phyloP scores from a whole-genome alignment of 2,888 invertebrate species.

The Macrosoma leucophasiata region DNA sequence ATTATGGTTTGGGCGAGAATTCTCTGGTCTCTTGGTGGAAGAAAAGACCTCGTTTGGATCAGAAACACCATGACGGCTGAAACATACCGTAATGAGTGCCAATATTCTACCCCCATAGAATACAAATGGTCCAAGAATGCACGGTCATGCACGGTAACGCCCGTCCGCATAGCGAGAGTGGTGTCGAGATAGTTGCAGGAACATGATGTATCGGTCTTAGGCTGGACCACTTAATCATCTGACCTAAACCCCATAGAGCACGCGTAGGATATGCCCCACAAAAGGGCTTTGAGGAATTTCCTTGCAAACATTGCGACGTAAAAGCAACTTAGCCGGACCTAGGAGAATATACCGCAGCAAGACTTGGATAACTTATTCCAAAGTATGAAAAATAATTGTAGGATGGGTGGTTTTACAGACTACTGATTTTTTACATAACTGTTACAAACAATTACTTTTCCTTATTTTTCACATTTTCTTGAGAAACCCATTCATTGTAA shows the following conservation, averaged over 20 bases:
- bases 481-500: background rate
- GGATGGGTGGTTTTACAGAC: too few species aligned
- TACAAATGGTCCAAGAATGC: slow-evolving; percentile 8
- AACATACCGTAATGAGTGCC: slow-evolving; percentile 11
- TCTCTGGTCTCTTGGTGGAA: slow-evolving; percentile 13
- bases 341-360: too few species aligned
- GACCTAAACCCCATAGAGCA: slow-evolving; percentile 1
- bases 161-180: slow-evolving; percentile 1
- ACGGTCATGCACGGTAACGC: slow-evolving; percentile 7
- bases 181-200: slow-evolving; percentile 3
- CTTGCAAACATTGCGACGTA: slow-evolving; percentile 7
- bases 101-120: slow-evolving; percentile 7
- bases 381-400: too few species aligned
- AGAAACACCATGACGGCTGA: slow-evolving; percentile 12
- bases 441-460: too few species aligned
- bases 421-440: too few species aligned
- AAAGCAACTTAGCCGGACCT: slow-evolving; percentile 7
- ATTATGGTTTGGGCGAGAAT: slow-evolving; percentile 20
- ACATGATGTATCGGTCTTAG: slow-evolving; percentile 3
- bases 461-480: too few species aligned
- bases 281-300: slow-evolving; percentile 7
- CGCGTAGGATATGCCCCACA: slow-evolving; percentile 1
- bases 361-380: too few species aligned
- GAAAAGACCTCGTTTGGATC: slow-evolving; percentile 19
- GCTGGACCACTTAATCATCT: slow-evolving; percentile 4